Base-by-base conservation (phyloP, 1,140 invertebrate species). In the Halictus rubicundus region DNA sequence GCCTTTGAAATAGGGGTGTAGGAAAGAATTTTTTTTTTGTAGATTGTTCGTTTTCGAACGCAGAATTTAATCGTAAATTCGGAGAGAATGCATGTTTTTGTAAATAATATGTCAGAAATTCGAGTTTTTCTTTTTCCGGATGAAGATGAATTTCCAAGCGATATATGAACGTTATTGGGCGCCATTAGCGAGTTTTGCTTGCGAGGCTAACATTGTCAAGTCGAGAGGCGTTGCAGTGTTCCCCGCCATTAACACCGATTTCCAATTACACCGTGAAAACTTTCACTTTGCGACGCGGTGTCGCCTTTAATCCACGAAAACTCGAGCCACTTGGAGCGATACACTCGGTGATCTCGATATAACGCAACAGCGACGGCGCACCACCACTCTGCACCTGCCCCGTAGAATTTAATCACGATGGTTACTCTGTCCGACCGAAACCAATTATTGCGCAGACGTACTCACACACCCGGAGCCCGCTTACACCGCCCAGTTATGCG, bases 401-500 rank as follows among this genome's bases (percentile, higher is more conserved):
- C 85, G 78, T 84, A 87, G 86, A 88, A 90, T 90, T 91, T 91
- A 88, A 91, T 91, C 89, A 90, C 87, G 87, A 88, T 90, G 88
- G 86, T 90, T 89, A 90, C 88, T 90, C 88, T 85, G 88, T 86
- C 82, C 85, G 84, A 89, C 88, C 87, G 87, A 90, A 90, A 90
- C 85, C 88, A 90, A 91, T 91, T 91, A 90, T 89, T 90, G 84
- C 89, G 84, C 78, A 87, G 83, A 87, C 85, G 86, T 88, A 87
- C 81, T 78, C 82, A 78, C 78, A 83, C 76, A 84, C 71, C 80
- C 80, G 61, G 21, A n/a, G 21, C 54, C 19, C 74, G 87, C 69
- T 86, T 83, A 84, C 84, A 63, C 64, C 52, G 68, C 68, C 80
- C 66, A 80, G 72, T 77, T 84, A 84, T 77, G 61, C 77, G 57